Evolutionary conservation across 2,888 invertebrate species (phyloP).

Genomic region (Schizaphis graminum): DNA sequence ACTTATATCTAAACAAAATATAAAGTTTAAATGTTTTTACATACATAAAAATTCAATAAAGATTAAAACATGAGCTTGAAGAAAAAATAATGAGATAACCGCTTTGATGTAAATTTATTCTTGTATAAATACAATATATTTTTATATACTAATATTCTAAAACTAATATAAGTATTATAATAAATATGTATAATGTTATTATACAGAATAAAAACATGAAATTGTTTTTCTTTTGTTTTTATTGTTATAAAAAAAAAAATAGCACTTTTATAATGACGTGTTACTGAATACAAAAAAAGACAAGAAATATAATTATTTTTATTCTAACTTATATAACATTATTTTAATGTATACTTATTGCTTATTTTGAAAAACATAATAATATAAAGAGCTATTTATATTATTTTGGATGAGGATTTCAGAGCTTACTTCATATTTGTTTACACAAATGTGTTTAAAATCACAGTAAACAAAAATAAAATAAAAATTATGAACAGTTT

Average conservation of each 20-base stretch:
- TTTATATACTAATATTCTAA: background rate
- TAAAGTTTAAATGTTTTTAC: background rate
- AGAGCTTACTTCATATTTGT: background rate
- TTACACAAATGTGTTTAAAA: background rate
- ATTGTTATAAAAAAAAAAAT: too few relatives aligned
- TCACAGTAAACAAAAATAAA: background rate
- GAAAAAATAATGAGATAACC: background rate
- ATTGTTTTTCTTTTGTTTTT: background rate
- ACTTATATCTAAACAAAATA: background rate
- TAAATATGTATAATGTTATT: background rate
- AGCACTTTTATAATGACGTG: background rate
- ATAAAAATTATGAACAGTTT: background rate
- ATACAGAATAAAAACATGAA: background rate
- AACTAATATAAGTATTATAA: background rate
- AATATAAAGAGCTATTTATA: background rate
- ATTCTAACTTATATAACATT: background rate
- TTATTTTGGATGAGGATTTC: background rate
- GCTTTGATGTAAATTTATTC: conserved; percentile 28
- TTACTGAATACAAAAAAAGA: background rate
- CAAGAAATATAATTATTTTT: background rate
- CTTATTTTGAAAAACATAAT: background rate
- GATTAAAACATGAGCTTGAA: background rate
- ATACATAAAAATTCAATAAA: background rate
- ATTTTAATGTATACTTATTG: background rate
- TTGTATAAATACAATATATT: background rate